A percentile compares a stretch with the other conserved stretches of the same genome.
Conservation (phyloP, 2,888 invertebrate species). For the Megastigmus dorsalis region DNA sequence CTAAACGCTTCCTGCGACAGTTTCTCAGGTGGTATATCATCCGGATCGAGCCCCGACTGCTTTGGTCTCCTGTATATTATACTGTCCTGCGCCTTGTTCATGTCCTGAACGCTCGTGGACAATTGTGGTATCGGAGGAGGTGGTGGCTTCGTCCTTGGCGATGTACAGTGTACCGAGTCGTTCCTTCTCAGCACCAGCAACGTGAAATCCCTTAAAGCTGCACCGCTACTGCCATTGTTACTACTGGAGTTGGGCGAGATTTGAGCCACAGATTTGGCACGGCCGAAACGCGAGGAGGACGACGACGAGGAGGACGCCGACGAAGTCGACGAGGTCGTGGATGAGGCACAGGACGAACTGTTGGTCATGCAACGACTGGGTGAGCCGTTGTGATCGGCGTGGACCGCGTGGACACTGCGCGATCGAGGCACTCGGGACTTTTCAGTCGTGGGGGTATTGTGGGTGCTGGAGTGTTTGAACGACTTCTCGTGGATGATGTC, state of each 20-base stretch:
- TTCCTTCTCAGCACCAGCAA: slow-evolving; percentile 76
- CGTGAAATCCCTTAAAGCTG: slow-evolving; percentile 77
- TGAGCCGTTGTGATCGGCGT: slow-evolving; percentile 60
- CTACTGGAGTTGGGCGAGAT: slow-evolving; percentile 69
- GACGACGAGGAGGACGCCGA: slow-evolving; percentile 50
- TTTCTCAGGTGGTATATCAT: slow-evolving; percentile 79
- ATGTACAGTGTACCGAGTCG: slow-evolving; percentile 62
- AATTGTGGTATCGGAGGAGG: slow-evolving; percentile 7
- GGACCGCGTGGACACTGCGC: slow-evolving; percentile 76
- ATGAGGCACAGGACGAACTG: slow-evolving; percentile 54
- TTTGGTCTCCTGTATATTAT: slow-evolving; percentile 72
- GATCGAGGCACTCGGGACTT: slow-evolving; percentile 74
- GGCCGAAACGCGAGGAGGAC: slow-evolving; percentile 66
- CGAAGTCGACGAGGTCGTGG: slow-evolving; percentile 53
- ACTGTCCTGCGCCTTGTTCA: slow-evolving; percentile 62
- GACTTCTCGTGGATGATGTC: slow-evolving; percentile 75
- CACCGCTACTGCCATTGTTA: slow-evolving; percentile 58
- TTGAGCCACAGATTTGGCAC: slow-evolving; percentile 74
- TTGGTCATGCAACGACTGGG: slow-evolving; percentile 54
- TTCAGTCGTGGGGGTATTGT: slow-evolving; percentile 54
- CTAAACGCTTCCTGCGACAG: slow-evolving; percentile 81
- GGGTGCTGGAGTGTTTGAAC: slow-evolving; percentile 63
- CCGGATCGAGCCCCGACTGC: slow-evolving; percentile 70
- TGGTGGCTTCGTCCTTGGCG: slow-evolving; percentile 60
- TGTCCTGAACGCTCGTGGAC: slow-evolving; percentile 54